Conservation (phyloP, 2,888 invertebrate species). For the Epistrophe eligans region DNA sequence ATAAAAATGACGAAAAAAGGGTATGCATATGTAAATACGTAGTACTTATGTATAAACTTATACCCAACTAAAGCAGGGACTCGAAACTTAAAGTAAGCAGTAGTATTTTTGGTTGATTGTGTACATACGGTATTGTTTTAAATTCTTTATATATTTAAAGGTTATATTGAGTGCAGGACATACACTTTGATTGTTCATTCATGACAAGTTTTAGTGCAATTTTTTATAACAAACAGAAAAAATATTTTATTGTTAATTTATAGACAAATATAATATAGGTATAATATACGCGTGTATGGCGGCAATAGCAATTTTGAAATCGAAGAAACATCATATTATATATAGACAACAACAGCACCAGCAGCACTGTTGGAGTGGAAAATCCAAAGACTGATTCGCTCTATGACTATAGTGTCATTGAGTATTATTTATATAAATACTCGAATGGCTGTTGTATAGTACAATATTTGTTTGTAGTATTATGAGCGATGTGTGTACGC, state of each 20-base stretch:
- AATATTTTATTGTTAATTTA: conserved; percentile 13
- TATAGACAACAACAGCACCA: conserved; percentile 14
- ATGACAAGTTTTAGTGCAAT: neutral
- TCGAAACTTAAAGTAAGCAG: too few relatives aligned
- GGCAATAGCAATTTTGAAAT: conserved; percentile 67
- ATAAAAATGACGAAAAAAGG: conserved; percentile 18
- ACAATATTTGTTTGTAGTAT: neutral
- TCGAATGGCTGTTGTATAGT: neutral
- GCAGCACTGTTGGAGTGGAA: conserved; percentile 28
- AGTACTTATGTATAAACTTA: neutral
- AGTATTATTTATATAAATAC: conserved; percentile 8
- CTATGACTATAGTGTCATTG: conserved; percentile 4
- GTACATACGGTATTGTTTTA: too few relatives aligned
- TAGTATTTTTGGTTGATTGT: too few relatives aligned
- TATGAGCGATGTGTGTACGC: conserved; percentile 44
- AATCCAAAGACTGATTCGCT: conserved; percentile 30
- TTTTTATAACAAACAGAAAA: conserved; percentile 9
- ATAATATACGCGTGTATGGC: neutral
- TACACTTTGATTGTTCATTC: neutral
- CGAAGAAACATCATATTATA: conserved; percentile 39
- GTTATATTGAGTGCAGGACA: too few relatives aligned
- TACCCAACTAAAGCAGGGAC: too few relatives aligned
- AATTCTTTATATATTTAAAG: too few relatives aligned
- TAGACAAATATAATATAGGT: neutral
- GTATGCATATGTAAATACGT: neutral